Base-by-base conservation (phyloP, 2,888 invertebrate species). In the Drosophila siamana region DNA sequence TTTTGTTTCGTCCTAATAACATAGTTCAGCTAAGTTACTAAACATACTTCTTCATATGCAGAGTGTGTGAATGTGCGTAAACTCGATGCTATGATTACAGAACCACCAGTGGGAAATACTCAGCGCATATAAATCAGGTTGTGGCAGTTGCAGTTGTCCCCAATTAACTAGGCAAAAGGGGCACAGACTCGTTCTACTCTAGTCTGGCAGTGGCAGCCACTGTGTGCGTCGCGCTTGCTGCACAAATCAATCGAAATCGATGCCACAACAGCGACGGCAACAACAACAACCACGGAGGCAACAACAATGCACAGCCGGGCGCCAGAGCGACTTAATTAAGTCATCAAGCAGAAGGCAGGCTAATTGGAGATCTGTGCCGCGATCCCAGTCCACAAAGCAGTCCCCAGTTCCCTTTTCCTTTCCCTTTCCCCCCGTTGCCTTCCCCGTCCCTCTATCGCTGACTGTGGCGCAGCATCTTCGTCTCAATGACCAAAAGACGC, bases 321-420 rank as follows among this genome's bases (percentile, higher is more conserved):
- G 92, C 92, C 91, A 92, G 88, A 89, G 84, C 88, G 91, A 87
- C 92, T 92, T 92, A 92, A 92, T 92, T 92, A 92, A 92, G 92
- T 92, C 92, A 92, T 92, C 92, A 92, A 92, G 90, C 90, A 91
- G 91, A 90, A 91, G 91, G 91, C 91, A 91, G 90, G 90, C 92
- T 92, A 92, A 92, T 92, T 92, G 92, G 91, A 90, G 90, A 91
- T 91, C 91, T 92, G 91, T 88, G 90, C 88, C 80, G 86, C 88
- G 87, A 85, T 88, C 86, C 78, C 84, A 85, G 65, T 67, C 76
- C 64, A 74, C 43, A 44, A 57, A 47, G 52, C n/a, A 22, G 4
- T 16, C 4, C 2, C 13, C 2, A 8, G 1, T 2, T 19, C 22
- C 5, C 43, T 22, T 1, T 40, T 16, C 19, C 24, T 9, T 2